Evolutionary conservation across 2,113 vertebrate species (phyloP), one percentile per base, ranked within the genome.

Genomic region (Dipodomys merriami): DNA sequence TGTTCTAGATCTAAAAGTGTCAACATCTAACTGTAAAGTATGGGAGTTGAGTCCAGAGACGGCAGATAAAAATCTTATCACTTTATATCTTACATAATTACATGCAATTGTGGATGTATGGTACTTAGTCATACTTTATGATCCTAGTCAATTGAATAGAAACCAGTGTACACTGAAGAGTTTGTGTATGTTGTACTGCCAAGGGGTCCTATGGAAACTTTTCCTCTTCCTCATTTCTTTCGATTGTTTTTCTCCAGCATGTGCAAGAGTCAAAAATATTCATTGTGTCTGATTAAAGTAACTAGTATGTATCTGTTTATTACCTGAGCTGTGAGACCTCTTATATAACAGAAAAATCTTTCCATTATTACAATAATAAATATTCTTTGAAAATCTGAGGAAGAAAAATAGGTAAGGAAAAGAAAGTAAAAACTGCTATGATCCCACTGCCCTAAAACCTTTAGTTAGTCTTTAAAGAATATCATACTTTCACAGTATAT

Each of bases 191-290:
- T 16, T 64, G 3, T n/a, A 30, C 30, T 9, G 3, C 25, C 0
- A 64, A 84, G 30, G 33, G 5, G 35, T 30, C 62, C 23, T 49
- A 49, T 12, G 12, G 12, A 49, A 49, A 49, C 49, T 49, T 60
- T 27, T 71, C 57, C 44, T 20, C 49, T 27, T 65, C 7, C 65
- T 81, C 62, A 19, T 29, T 67, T 76, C 69, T 83, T 90, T 73
- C 68, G 71, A 6, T 86, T 88, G 23, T 67, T 93, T 93, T 83
- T 72, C 91, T 67, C 57, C 25, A 92, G 33, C 4, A 78, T 65
- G 80, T 94, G 4, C 60, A 87, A n/a, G 25, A 29, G 5, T 67
- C 57, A 60, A 39, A 11, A 78, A 39, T 80, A 87, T 82, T 57
- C 67, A 57, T 4, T 79, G 25, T 88, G 60, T 73, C n/a, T 83